A percentile compares a stretch with the other conserved stretches of the same genome.
phyloP scores from a whole-genome alignment of 2,888 invertebrate genomes.

The Lepas anatifera region DNA sequence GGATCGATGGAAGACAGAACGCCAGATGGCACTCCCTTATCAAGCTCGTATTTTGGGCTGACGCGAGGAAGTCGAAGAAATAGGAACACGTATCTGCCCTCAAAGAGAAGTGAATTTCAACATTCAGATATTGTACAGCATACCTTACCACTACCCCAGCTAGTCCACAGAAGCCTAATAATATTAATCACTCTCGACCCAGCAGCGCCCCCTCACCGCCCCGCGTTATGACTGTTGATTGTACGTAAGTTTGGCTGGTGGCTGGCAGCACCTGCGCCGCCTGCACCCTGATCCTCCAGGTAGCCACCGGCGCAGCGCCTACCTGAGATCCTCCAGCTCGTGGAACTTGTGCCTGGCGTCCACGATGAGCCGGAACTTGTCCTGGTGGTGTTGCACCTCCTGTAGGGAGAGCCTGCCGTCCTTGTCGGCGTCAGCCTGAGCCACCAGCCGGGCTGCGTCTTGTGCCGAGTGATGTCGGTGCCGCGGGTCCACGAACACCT shows the following conservation, averaged over 20 bases:
- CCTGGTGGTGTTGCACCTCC: constrained; percentile 20
- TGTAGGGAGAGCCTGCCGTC: constrained; percentile 20
- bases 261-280: not conserved
- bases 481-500: constrained; percentile 23
- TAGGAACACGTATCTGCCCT: too few relatives aligned
- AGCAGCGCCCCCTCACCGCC: not conserved
- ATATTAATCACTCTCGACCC: not conserved
- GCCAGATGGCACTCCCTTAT: too few relatives aligned
- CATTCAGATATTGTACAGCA: too few relatives aligned
- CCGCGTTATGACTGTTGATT: too few relatives aligned
- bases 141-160: not conserved
- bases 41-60: too few relatives aligned
- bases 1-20: too few relatives aligned
- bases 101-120: too few relatives aligned
- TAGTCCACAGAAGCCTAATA: not conserved
- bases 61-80: too few relatives aligned
- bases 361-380: constrained; percentile 13
- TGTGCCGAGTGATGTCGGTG: constrained; percentile 22
- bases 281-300: not conserved
- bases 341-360: not conserved
- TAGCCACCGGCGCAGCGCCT: not conserved
- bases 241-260: too few relatives aligned
- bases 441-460: constrained; percentile 20
- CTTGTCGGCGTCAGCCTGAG: constrained; percentile 19
- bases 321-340: not conserved